These are phyloP conservation scores for Dolichotis patagonum DNA, from an alignment of 2,113 vertebrate species.

Conservation along the genomic window DNA sequence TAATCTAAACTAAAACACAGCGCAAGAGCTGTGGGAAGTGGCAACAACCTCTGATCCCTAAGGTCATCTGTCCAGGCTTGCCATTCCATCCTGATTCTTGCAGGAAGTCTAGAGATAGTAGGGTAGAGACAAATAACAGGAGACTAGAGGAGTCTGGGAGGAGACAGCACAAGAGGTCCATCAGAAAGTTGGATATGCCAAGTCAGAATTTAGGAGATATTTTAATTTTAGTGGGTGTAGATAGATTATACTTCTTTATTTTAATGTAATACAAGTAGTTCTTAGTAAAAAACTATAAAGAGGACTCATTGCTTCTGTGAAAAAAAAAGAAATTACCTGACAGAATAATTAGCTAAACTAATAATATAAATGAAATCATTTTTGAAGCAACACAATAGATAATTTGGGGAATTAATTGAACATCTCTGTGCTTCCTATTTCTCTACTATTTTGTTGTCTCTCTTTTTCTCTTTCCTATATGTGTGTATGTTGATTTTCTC, in stretches of 20 bases:
- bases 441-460: background rate
- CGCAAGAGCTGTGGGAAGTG: fast-evolving
- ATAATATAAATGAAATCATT: background rate
- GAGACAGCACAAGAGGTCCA: fast-evolving
- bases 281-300: background rate
- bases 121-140: background rate
- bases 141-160: fast-evolving
- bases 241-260: background rate
- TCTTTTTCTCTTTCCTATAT: background rate
- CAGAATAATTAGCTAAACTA: background rate
- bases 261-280: background rate
- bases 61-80: fast-evolving
- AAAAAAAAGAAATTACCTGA: background rate
- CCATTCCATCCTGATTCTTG: background rate
- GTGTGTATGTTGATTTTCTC: background rate
- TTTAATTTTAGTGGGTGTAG: background rate
- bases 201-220: background rate
- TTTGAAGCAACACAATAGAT: background rate
- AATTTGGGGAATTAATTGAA: background rate
- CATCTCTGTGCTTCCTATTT: background rate
- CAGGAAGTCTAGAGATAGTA: fast-evolving
- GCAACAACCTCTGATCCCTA: background rate
- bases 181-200: background rate
- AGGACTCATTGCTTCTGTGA: background rate
- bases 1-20: background rate